phyloP scores from a whole-genome alignment of 2,797 vertebrate species.

The Gorsachius magnificus region DNA sequence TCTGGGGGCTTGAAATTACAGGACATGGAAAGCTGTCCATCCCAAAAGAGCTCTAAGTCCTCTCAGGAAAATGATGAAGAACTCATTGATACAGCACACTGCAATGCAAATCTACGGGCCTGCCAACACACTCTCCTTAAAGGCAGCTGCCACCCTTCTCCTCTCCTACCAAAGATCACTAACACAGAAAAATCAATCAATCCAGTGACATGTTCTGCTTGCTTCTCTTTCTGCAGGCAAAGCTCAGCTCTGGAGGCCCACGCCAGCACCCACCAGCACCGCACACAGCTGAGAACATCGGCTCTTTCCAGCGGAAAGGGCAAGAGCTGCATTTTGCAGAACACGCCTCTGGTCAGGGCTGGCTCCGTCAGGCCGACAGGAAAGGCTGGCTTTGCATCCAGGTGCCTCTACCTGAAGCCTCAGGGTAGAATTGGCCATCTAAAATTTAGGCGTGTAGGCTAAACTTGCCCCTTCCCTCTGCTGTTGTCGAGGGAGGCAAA shows the following conservation, averaged over 20 bases:
- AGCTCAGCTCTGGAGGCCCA: background rate
- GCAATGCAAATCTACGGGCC: background rate
- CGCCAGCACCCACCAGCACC: background rate
- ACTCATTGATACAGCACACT: background rate
- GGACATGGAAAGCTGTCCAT: background rate
- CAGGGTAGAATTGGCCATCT: background rate
- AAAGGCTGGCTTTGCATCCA: background rate
- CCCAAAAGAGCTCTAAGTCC: background rate
- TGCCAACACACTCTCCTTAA: background rate
- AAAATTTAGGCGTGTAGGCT: background rate
- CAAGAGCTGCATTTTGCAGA: background rate
- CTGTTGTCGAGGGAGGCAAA: background rate
- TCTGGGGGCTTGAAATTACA: background rate
- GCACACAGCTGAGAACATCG: background rate
- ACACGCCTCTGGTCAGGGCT: background rate
- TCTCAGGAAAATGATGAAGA: background rate
- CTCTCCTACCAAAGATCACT: background rate
- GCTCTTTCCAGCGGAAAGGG: background rate
- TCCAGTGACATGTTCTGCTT: background rate
- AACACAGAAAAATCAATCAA: background rate
- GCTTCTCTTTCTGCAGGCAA: background rate
- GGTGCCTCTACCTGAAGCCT: background rate
- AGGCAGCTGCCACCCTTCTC: background rate
- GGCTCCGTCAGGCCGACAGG: background rate
- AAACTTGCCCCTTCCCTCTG: background rate